phyloP scores from a whole-genome alignment of 2,888 invertebrate genomes.

The Congeria kusceri region DNA sequence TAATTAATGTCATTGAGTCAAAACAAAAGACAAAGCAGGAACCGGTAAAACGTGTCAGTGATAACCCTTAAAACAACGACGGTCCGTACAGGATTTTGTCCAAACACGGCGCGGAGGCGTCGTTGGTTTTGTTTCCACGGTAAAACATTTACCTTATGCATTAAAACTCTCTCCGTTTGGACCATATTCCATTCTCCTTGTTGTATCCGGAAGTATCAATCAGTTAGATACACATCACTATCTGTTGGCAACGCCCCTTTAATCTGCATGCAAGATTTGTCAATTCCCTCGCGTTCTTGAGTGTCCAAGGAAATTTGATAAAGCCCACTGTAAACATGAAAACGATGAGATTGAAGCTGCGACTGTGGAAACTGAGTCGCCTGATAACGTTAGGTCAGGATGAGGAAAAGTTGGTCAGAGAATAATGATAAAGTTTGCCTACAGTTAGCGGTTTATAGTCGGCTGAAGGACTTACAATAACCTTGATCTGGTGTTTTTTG shows the following conservation, averaged over 20 bases:
- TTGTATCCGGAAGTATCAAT: slow-evolving; percentile 39
- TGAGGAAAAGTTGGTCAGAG: slow-evolving; percentile 20
- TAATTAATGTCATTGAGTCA: too few relatives aligned
- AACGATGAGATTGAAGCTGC: too few relatives aligned
- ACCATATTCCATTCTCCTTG: background rate
- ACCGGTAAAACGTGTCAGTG: too few relatives aligned
- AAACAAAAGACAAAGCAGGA: too few relatives aligned
- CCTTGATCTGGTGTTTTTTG: background rate
- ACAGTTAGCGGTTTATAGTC: slow-evolving; percentile 1
- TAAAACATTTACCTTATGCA: background rate
- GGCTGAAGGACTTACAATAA: slow-evolving; percentile 2
- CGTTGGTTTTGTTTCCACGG: too few relatives aligned
- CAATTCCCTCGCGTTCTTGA: slow-evolving; percentile 19
- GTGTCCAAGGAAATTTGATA: slow-evolving; percentile 25
- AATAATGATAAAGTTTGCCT: background rate
- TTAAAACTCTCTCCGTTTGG: slow-evolving; percentile 3
- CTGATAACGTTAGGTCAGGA: slow-evolving; percentile 28
- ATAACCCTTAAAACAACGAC: too few relatives aligned
- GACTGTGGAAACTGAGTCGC: background rate
- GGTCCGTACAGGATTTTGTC: too few relatives aligned
- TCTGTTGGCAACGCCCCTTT: slow-evolving; percentile 47
- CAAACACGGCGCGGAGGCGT: too few relatives aligned
- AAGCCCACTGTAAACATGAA: too few relatives aligned
- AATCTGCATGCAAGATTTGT: slow-evolving; percentile 34
- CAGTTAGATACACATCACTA: slow-evolving; percentile 31